These are phyloP conservation scores for Atherix ibis DNA, from an alignment of 2,888 invertebrate genomes.

Conservation along the genomic window DNA sequence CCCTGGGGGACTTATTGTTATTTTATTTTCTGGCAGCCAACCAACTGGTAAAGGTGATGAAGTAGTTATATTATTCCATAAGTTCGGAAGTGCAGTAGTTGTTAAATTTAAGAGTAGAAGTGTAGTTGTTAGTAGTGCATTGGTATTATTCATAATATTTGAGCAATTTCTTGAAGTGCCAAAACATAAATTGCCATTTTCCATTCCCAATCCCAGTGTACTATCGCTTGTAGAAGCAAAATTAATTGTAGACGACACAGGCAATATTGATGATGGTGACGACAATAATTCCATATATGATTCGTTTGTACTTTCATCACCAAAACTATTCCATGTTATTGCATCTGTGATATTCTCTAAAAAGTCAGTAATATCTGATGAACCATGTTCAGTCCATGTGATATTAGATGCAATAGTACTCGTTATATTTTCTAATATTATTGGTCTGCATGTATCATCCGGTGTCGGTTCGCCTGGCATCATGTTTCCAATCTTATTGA, in stretches of 20 bases:
- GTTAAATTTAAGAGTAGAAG: conserved; percentile 29
- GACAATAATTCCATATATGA: not conserved
- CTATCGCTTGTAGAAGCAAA: conserved; percentile 3
- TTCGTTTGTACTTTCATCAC: not conserved
- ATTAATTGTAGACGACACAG: not conserved
- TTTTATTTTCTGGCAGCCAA: too few relatives aligned
- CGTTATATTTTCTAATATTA: not conserved
- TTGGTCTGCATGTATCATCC: too few relatives aligned
- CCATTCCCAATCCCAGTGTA: conserved; percentile 7
- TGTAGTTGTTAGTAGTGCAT: conserved; percentile 25
- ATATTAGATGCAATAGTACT: too few relatives aligned
- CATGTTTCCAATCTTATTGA: conserved; percentile 52
- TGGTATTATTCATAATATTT: conserved; percentile 17
- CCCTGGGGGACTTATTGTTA: too few relatives aligned
- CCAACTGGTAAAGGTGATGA: not conserved
- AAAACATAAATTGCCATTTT: conserved; percentile 19
- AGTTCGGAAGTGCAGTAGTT: conserved; percentile 20
- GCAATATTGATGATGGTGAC: not conserved
- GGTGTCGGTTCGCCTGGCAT: conserved; percentile 3
- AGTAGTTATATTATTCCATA: conserved; percentile 10
- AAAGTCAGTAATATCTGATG: conserved; percentile 2
- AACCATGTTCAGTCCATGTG: too few relatives aligned
- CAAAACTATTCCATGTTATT: too few relatives aligned
- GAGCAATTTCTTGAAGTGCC: conserved; percentile 25
- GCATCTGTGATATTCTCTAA: too few relatives aligned